phyloP scores from a whole-genome alignment of 2,888 invertebrate species.

The Dryadula phaetusa region DNA sequence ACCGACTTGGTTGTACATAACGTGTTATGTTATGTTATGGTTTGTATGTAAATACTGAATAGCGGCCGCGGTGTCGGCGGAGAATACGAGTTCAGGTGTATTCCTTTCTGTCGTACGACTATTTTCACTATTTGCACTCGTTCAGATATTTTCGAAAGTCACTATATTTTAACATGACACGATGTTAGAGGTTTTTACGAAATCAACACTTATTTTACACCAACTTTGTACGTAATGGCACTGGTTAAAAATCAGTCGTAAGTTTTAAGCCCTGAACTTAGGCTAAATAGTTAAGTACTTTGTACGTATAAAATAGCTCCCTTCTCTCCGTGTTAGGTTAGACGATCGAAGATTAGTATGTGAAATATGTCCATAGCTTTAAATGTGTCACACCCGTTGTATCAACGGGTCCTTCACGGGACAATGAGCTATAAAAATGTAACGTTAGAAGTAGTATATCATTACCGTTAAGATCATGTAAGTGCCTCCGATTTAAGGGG shows the following conservation, averaged over 20 bases:
- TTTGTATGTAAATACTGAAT: slow-evolving; percentile 79
- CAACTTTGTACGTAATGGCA: slow-evolving; percentile 78
- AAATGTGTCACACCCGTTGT: slow-evolving; percentile 81
- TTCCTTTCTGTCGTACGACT: slow-evolving; percentile 67
- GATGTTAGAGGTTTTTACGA: slow-evolving; percentile 74
- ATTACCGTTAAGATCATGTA: slow-evolving; percentile 82
- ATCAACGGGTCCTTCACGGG: slow-evolving; percentile 79
- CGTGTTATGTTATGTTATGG: too few species aligned
- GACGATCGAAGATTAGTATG: slow-evolving; percentile 74
- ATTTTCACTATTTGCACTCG: slow-evolving; percentile 76
- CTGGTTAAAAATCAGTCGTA: slow-evolving; percentile 76
- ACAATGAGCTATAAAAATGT: slow-evolving; percentile 75
- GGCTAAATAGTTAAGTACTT: slow-evolving; percentile 72
- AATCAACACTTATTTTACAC: slow-evolving; percentile 78
- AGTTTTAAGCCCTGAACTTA: slow-evolving; percentile 76
- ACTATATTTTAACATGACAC: slow-evolving; percentile 73
- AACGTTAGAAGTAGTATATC: slow-evolving; percentile 81
- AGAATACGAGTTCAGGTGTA: slow-evolving; percentile 57
- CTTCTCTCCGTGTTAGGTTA: slow-evolving; percentile 81
- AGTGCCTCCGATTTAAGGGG: slow-evolving; percentile 82
- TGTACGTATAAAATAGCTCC: slow-evolving; percentile 78
- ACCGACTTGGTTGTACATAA: slow-evolving; percentile 76
- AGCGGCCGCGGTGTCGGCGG: slow-evolving; percentile 63
- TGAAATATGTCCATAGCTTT: slow-evolving; percentile 84
- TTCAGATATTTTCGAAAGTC: slow-evolving; percentile 71